These are phyloP conservation scores for Capitulum mitella DNA, from an alignment of 2,888 invertebrate genomes.

Conservation along the genomic window DNA sequence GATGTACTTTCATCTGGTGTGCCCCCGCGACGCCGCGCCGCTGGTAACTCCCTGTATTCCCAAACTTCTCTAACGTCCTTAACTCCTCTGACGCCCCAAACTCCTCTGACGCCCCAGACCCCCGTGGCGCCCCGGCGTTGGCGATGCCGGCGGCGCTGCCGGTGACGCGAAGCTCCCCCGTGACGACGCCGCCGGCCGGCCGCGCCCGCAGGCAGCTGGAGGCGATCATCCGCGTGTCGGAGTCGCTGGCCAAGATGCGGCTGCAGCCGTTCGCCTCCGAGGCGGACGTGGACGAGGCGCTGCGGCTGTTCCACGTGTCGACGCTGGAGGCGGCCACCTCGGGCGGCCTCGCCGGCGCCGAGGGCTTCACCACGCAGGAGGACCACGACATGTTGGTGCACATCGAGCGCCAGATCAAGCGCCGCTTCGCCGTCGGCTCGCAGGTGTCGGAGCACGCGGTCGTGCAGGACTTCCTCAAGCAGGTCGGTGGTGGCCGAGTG, in stretches of 20 bases:
- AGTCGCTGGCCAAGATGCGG: constrained; percentile 95
- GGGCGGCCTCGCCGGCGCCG: constrained; percentile 86
- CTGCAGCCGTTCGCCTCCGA: constrained; percentile 84
- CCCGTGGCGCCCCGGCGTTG: too few species aligned
- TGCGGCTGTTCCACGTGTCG: constrained; percentile 93
- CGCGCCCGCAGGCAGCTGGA: constrained; percentile 66
- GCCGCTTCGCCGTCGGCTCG: constrained; percentile 88
- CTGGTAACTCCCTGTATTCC: too few species aligned
- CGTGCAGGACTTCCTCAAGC: constrained; percentile 65
- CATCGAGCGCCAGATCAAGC: constrained; percentile 89
- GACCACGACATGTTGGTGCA: constrained; percentile 83
- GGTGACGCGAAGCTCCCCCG: background rate
- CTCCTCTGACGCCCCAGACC: too few species aligned
- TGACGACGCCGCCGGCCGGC: background rate
- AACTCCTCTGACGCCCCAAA: too few species aligned
- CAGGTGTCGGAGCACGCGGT: constrained; percentile 93
- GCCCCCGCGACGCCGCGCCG: too few species aligned
- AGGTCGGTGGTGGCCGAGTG: too few species aligned
- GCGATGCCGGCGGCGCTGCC: too few species aligned
- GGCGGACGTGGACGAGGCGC: constrained; percentile 85
- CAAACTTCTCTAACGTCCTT: too few species aligned
- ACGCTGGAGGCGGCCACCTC: constrained; percentile 92
- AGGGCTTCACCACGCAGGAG: constrained; percentile 92
- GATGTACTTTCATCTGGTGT: too few species aligned
- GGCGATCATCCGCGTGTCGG: constrained; percentile 90